Base-by-base conservation (phyloP, 2,888 invertebrate genomes). In the Mythimna lalbum region DNA sequence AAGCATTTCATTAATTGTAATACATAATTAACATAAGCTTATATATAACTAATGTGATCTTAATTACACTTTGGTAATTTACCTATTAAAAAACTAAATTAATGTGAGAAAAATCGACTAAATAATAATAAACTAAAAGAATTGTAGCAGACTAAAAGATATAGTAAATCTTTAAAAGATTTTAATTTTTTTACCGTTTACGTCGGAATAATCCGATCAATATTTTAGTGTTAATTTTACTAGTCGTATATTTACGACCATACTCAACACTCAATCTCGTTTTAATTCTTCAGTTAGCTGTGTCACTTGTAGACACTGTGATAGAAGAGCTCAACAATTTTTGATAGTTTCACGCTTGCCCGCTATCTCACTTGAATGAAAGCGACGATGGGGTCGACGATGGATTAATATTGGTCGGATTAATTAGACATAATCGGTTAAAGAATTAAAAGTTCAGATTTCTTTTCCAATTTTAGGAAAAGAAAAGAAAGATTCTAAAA, bases 61-160 rank as follows among this genome's bases (percentile, higher is more conserved):
- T 94, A 95, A 93, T 93, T 95, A 95, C 93, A 95, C 95, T 95
- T 95, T 95, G 95, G 95, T 95, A 94, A 94, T 92, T 93, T 91
- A 95, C 91, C 95, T 95, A 95, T 90, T 92, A 91, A 91, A 90
- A 89, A 90, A 88, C 88, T 93, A 93, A 89, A 90, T 83, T 89
- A 88, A 86, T 86, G 85, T 93, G 93, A 93, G 91, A 92, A 73
- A 76, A 77, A 59, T 74, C 77, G 53, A 81, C 70, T 83, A 80
- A 70, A 62, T 50, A 67, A 55, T 66, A 69, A 69, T 73, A 73
- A 60, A 74, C 79, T 82, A 80, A 76, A 71, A 72, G 47, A 73
- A 70, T 52, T 56, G 64, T 69, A 78, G 68, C 69, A 74, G 64
- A 82, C 64, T 73, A 80, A 64, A 57, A 69, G 60, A 80, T 66